Conservation (phyloP, 2,888 invertebrate genomes). For the Lasioglossum vierecki region DNA sequence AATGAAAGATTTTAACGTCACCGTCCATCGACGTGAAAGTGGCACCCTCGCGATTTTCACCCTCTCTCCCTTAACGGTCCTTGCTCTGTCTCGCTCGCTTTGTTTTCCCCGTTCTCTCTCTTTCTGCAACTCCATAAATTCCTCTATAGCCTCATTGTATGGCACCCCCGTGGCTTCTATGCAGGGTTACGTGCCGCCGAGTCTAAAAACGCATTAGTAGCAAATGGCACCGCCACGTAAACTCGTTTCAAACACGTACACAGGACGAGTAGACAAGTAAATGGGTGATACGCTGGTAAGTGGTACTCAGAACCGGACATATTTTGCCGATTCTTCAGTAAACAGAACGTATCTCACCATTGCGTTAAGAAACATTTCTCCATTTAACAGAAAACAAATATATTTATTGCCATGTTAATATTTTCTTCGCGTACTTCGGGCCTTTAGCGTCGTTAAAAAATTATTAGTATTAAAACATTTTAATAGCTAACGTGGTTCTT, state of each 20-base stretch:
- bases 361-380: not conserved
- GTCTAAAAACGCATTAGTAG: slow-evolving; percentile 62
- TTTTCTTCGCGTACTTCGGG: not conserved
- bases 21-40: slow-evolving; percentile 13
- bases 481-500: no score
- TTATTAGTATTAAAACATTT: no score
- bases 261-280: not conserved
- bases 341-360: slow-evolving; percentile 15
- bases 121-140: slow-evolving; percentile 26
- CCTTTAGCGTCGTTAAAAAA: not conserved
- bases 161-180: slow-evolving; percentile 57
- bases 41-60: slow-evolving; percentile 39
- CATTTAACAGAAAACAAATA: not conserved
- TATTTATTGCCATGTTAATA: not conserved
- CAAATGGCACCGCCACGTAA: slow-evolving; percentile 58
- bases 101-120: not conserved
- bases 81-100: not conserved
- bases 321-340: slow-evolving; percentile 22
- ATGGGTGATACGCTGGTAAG: slow-evolving; percentile 10
- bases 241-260: slow-evolving; percentile 39
- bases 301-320: slow-evolving; percentile 4
- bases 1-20: not conserved
- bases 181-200: slow-evolving; percentile 42
- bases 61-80: not conserved
- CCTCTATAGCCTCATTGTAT: slow-evolving; percentile 9